phyloP scores from a whole-genome alignment of 2,888 invertebrate species.

The Ashinkailepas kermadecensis region DNA sequence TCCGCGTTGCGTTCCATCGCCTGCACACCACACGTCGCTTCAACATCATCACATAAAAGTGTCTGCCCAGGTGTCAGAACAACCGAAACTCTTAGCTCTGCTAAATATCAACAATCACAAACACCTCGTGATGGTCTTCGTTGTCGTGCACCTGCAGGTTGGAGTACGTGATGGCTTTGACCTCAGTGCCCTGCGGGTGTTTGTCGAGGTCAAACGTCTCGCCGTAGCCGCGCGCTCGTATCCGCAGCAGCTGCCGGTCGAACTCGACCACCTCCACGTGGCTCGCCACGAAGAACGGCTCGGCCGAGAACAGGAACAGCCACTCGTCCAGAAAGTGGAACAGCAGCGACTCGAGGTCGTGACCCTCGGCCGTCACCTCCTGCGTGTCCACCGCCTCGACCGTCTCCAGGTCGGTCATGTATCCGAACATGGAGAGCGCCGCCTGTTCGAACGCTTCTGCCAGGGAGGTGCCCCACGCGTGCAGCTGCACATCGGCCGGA shows the following conservation, averaged over 20 bases:
- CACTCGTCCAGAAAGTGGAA: constrained; percentile 93
- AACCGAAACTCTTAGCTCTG: not conserved
- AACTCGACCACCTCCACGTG: constrained; percentile 82
- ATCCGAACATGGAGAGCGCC: constrained; percentile 92
- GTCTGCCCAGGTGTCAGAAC: too few species aligned
- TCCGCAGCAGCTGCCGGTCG: constrained; percentile 69
- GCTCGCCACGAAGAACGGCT: constrained; percentile 71
- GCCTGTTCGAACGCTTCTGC: constrained; percentile 91
- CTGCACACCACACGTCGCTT: too few species aligned
- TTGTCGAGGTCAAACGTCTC: constrained; percentile 87
- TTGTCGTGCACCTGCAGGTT: constrained; percentile 83
- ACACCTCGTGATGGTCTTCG: constrained; percentile 67
- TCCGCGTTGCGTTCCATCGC: too few species aligned
- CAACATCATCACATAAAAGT: too few species aligned
- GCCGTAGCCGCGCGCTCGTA: constrained; percentile 69
- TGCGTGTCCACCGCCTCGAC: constrained; percentile 70
- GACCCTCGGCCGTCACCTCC: constrained; percentile 77
- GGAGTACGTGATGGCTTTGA: constrained; percentile 98
- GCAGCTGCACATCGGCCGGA: constrained; percentile 97
- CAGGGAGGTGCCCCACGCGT: constrained; percentile 82
- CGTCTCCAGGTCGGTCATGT: constrained; percentile 85
- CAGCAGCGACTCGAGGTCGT: constrained; percentile 78
- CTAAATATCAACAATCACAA: constrained; percentile 96
- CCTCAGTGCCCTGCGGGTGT: constrained; percentile 96
- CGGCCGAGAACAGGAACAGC: constrained; percentile 83